phyloP scores from a whole-genome alignment of 2,888 invertebrate species.

The Pantelozetes paolii region DNA sequence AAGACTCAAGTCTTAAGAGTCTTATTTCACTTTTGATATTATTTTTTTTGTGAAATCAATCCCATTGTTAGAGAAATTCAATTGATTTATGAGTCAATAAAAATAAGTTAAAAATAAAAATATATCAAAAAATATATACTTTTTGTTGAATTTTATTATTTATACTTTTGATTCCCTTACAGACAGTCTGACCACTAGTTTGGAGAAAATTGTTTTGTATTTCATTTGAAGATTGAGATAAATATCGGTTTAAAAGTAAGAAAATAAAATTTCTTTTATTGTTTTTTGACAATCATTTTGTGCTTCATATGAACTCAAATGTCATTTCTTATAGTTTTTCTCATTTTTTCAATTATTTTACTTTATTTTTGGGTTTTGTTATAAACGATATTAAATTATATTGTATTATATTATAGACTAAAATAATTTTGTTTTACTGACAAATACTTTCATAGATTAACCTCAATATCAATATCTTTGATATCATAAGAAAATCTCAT shows the following conservation, averaged over 20 bases:
- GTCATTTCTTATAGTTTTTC: too few relatives aligned
- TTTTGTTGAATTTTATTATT: too few relatives aligned
- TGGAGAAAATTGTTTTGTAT: too few relatives aligned
- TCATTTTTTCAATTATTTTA: background rate
- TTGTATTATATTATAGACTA: background rate
- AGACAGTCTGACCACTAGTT: too few relatives aligned
- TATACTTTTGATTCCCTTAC: too few relatives aligned
- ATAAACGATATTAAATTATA: background rate
- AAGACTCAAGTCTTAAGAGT: background rate
- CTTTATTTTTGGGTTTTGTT: background rate
- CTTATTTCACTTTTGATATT: background rate
- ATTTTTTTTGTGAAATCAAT: conserved; percentile 3
- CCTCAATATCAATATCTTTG: conserved; percentile 1
- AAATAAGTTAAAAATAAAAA: background rate
- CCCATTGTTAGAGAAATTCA: background rate
- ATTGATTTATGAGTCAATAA: background rate
- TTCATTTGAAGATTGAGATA: too few relatives aligned
- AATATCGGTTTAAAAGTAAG: too few relatives aligned
- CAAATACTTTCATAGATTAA: conserved; percentile 11
- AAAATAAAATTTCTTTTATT: too few relatives aligned
- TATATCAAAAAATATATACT: background rate
- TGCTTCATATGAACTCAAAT: too few relatives aligned
- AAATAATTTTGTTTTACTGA: background rate
- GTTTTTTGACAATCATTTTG: too few relatives aligned
- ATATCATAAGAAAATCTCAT: background rate